Conservation (phyloP, 53 echinoderm and acorn worm genomes). For the Echinarachnius parma region DNA sequence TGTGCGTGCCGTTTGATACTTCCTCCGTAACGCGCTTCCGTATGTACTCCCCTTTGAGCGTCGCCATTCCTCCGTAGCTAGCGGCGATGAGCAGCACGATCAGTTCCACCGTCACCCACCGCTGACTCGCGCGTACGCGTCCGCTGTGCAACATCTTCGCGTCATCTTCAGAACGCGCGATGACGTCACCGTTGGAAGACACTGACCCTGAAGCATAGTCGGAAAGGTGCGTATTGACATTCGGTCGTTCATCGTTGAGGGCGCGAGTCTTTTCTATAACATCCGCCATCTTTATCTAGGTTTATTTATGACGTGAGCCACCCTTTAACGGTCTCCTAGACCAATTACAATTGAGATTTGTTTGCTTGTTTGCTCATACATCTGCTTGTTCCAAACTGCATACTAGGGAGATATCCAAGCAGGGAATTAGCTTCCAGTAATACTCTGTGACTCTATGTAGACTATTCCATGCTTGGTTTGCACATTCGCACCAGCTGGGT, state of each 20-base stretch:
- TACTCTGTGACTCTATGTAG: too few species aligned
- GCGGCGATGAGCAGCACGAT: conserved; percentile 15
- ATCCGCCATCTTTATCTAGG: too few species aligned
- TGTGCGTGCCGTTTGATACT: background rate
- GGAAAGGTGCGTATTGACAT: background rate
- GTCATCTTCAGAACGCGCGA: background rate
- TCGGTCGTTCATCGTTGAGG: background rate
- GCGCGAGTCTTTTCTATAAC: background rate
- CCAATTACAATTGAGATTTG: too few species aligned
- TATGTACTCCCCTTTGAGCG: conserved; percentile 16
- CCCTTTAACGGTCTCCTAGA: too few species aligned
- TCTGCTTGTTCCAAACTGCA: too few species aligned
- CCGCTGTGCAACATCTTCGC: background rate
- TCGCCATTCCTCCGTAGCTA: conserved; percentile 4
- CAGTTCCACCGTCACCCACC: conserved; percentile 14
- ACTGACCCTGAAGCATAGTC: conserved; percentile 11
- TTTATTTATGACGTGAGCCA: too few species aligned
- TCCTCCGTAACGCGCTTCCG: background rate
- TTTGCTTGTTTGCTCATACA: too few species aligned
- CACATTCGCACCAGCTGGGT: too few species aligned
- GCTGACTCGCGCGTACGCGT: background rate
- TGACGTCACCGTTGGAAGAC: background rate
- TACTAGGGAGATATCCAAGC: too few species aligned
- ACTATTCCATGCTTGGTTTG: too few species aligned
- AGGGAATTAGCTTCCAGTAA: too few species aligned